These are phyloP conservation scores for Dreissena rostriformis DNA, from an alignment of 1,140 invertebrate genomes.

Conservation along the genomic window DNA sequence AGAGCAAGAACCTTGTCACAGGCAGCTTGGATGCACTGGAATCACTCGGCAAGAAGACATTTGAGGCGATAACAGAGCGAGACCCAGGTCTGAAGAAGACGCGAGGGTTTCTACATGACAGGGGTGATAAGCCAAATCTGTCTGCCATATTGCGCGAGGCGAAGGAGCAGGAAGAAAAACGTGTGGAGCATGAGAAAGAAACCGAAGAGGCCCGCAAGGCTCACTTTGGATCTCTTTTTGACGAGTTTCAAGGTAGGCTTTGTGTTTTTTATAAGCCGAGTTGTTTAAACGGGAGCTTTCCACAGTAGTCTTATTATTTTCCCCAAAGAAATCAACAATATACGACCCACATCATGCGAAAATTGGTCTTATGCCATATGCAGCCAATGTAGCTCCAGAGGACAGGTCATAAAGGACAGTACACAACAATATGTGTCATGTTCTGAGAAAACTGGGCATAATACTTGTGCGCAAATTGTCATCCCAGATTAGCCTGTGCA, in stretches of 20 bases:
- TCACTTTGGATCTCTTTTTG: constrained; percentile 92
- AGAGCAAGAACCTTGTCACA: constrained; percentile 89
- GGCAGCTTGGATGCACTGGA: constrained; percentile 94
- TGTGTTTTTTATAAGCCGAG: not conserved
- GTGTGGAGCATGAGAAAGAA: constrained; percentile 83
- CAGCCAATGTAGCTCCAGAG: too few relatives aligned
- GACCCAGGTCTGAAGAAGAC: constrained; percentile 92
- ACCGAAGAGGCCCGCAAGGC: constrained; percentile 84
- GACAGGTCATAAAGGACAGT: too few relatives aligned
- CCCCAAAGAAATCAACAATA: too few relatives aligned
- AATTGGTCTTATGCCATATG: too few relatives aligned
- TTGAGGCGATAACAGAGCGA: constrained; percentile 94
- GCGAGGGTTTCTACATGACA: constrained; percentile 86
- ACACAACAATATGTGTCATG: too few relatives aligned
- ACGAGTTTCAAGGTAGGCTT: constrained; percentile 89
- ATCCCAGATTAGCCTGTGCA: too few relatives aligned
- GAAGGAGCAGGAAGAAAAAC: constrained; percentile 89
- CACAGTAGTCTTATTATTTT: too few relatives aligned
- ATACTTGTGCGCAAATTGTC: too few relatives aligned
- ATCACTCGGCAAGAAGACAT: constrained; percentile 95
- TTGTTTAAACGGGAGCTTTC: not conserved
- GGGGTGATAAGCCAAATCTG: constrained; percentile 84
- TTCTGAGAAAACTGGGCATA: too few relatives aligned
- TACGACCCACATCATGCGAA: too few relatives aligned
- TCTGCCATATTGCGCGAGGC: constrained; percentile 90